phyloP scores from a whole-genome alignment of 2,797 vertebrate species.

The Eulemur coronatus region DNA sequence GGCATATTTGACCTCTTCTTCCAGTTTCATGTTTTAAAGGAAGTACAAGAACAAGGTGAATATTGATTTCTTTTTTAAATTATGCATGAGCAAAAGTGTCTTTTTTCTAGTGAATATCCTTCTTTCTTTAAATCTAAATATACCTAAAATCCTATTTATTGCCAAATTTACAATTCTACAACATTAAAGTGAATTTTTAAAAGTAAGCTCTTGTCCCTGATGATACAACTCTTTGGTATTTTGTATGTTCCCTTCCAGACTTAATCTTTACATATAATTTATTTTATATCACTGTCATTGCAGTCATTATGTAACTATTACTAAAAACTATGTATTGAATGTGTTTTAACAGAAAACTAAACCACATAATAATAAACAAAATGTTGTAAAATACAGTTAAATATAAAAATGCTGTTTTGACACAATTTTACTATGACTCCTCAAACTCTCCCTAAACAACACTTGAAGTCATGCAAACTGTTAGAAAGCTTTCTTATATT shows the following conservation, averaged over 20 bases:
- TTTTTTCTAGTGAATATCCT: neutral
- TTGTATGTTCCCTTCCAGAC: neutral
- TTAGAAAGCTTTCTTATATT: neutral
- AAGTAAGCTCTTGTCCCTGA: neutral
- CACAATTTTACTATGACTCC: neutral
- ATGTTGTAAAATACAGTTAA: neutral
- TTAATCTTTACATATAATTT: neutral
- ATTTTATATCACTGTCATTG: neutral
- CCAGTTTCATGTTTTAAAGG: conserved; percentile 63
- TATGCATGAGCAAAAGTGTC: conserved; percentile 50
- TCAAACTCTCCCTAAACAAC: neutral
- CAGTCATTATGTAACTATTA: neutral
- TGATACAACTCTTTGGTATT: neutral
- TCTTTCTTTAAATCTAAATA: conserved; percentile 43
- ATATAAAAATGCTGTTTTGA: conserved; percentile 26
- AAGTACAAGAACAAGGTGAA: conserved; percentile 61
- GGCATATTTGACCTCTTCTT: conserved; percentile 35
- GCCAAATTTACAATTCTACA: conserved; percentile 7
- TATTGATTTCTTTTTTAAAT: conserved; percentile 69
- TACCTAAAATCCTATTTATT: conserved; percentile 13
- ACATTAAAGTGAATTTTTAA: neutral
- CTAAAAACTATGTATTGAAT: neutral
- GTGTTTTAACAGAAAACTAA: conserved; percentile 18
- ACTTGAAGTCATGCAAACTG: neutral
- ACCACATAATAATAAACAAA: conserved; percentile 2